Base-by-base conservation (phyloP, 2,888 invertebrate species). In the Aelia acuminata region DNA sequence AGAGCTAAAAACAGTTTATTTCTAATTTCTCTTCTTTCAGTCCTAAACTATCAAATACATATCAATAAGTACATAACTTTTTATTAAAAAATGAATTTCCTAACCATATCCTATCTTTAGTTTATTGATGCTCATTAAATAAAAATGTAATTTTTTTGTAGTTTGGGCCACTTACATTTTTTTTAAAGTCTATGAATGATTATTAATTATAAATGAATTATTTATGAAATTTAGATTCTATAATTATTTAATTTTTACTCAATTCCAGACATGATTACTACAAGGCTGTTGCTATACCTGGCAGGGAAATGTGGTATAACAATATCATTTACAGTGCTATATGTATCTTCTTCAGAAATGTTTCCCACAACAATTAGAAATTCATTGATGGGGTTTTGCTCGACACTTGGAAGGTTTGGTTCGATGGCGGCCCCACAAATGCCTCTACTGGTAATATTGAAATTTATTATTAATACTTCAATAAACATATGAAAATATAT, bases 331-430 rank as follows among this genome's bases (percentile, higher is more conserved):
- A 91, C 92, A 15, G 91, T 92, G 22, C 91, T 93, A 48, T 93
- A 93, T 90, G 91, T 93, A 31, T 92, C 92, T 89, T 92, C 93
- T n/a, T 92, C 92, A 0, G 93, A 93, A 90, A 91, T 93, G 86
- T 92, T 92, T 89, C 93, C 93, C 4, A 91, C 91, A 10, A 88
- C 89, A 48, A 84, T 91, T n/a, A 88, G 91, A 11, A 91, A 91
- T 53, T 90, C 91, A 8, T 90, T 91, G 47, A 87, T 92, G 75
- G 91, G 91, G 3, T 90, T 91, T 15, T 91, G 92, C 88, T 92
- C 92, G 1, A 91, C 91, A 88, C 86, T 91, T 15, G 91, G 91
- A 11, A 89, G 91, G 15, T 88, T 92, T 7, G 92, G 92, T 0
- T 91, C 91, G 13, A 91, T 92, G 88, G 87, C 91, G 11, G 91